Evolutionary conservation across 2,113 vertebrate species (phyloP).

Genomic region (Xiphophorus hellerii): DNA sequence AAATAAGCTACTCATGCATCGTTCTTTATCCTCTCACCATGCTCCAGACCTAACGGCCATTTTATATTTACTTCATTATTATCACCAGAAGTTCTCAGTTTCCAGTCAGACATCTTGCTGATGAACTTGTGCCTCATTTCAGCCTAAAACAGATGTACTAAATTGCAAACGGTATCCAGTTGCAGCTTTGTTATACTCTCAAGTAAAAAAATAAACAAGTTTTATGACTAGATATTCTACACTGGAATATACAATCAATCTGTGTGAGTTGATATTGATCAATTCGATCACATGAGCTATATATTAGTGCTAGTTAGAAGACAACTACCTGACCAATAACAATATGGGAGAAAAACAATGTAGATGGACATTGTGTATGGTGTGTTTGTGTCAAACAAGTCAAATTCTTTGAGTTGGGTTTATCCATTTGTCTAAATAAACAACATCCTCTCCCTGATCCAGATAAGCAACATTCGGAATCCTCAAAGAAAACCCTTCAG

Average conservation of each 20-base stretch:
- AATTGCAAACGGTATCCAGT: no score
- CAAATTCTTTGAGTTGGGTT: neutral
- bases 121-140: neutral
- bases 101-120: neutral
- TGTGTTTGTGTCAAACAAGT: neutral
- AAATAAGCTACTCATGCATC: no score
- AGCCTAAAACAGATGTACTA: neutral
- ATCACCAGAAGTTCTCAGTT: neutral
- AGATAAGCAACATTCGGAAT: slow-evolving; percentile 21
- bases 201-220: no score
- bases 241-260: no score
- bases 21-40: neutral
- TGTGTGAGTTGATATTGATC: no score
- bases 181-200: no score
- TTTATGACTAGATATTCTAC: no score
- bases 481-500: neutral
- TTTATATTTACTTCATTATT: neutral
- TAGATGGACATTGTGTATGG: no score
- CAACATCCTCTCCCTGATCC: neutral
- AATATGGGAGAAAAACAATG: neutral
- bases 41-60: neutral
- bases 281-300: no score
- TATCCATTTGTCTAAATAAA: neutral
- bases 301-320: no score
- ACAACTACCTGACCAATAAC: neutral